A percentile compares a stretch with the other conserved stretches of the same genome.
These are phyloP conservation scores for Odontothrips loti DNA, from an alignment of 2,888 invertebrate genomes.

Conservation along the genomic window DNA sequence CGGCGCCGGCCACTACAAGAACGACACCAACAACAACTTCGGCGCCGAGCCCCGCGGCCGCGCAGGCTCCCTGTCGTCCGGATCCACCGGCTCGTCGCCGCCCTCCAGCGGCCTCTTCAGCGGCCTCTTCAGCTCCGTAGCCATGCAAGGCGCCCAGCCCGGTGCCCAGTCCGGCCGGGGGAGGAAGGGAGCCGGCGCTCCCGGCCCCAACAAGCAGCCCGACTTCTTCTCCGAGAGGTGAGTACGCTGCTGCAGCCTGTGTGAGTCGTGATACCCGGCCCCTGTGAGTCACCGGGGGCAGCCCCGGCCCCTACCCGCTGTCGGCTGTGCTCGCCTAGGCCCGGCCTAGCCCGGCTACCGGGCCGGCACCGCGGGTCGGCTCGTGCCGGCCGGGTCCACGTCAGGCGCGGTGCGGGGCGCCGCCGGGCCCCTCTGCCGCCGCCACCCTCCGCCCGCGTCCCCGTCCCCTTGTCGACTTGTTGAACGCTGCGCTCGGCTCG, in stretches of 20 bases:
- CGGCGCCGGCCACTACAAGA: slow-evolving; percentile 36
- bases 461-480: neutral
- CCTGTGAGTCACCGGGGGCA: too few relatives aligned
- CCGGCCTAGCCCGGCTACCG: too few relatives aligned
- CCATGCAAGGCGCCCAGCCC: neutral
- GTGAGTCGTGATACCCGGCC: neutral
- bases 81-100: slow-evolving; percentile 74
- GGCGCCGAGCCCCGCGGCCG: slow-evolving; percentile 56
- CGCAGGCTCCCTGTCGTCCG: slow-evolving; percentile 72
- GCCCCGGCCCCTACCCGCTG: too few relatives aligned
- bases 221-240: slow-evolving; percentile 79
- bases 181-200: slow-evolving; percentile 43
- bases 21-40: slow-evolving; percentile 37
- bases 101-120: slow-evolving; percentile 71
- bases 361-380: too few relatives aligned
- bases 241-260: slow-evolving; percentile 45
- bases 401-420: too few relatives aligned
- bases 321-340: too few relatives aligned
- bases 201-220: slow-evolving; percentile 59
- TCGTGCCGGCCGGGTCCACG: too few relatives aligned
- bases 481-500: neutral
- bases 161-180: neutral
- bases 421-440: neutral
- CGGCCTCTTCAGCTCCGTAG: slow-evolving; percentile 61
- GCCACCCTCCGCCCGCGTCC: neutral